Conservation (phyloP, 2,888 invertebrate species). For the Lycophotia porphyrea region DNA sequence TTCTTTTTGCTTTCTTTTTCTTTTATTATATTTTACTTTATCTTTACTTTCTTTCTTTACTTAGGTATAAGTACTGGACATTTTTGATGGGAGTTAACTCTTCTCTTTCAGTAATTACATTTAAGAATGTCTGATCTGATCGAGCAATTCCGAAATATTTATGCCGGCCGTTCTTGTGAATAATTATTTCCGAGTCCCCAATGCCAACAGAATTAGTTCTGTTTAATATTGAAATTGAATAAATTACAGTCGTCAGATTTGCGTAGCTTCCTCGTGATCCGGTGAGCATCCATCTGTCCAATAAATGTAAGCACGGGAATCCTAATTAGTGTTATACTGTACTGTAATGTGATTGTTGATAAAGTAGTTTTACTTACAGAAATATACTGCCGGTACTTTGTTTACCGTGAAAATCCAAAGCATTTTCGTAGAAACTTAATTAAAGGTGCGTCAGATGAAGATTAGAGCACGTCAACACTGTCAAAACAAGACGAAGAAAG, state of each 20-base stretch:
- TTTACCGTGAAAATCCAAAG: background rate
- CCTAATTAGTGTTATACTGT: background rate
- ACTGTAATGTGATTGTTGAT: background rate
- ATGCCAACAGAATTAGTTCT: background rate
- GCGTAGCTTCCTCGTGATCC: background rate
- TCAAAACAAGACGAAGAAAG: constrained; percentile 13
- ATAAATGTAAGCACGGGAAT: background rate
- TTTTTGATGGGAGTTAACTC: no score
- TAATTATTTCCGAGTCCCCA: background rate
- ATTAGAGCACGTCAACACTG: constrained; percentile 14
- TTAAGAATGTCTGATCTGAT: background rate
- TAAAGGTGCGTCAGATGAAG: constrained; percentile 14
- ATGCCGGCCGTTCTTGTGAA: background rate
- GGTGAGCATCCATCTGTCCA: no score
- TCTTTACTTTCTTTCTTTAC: no score
- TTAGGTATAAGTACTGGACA: no score
- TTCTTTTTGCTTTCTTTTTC: no score
- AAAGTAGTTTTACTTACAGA: background rate
- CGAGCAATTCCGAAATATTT: background rate
- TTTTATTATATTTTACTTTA: no score
- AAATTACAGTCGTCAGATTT: constrained; percentile 24
- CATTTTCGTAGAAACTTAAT: constrained; percentile 16
- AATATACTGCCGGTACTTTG: background rate
- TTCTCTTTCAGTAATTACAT: constrained; percentile 1
- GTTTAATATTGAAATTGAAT: constrained; percentile 9